Conservation (phyloP, 2,797 vertebrate species). For the Eremophila alpestris region DNA sequence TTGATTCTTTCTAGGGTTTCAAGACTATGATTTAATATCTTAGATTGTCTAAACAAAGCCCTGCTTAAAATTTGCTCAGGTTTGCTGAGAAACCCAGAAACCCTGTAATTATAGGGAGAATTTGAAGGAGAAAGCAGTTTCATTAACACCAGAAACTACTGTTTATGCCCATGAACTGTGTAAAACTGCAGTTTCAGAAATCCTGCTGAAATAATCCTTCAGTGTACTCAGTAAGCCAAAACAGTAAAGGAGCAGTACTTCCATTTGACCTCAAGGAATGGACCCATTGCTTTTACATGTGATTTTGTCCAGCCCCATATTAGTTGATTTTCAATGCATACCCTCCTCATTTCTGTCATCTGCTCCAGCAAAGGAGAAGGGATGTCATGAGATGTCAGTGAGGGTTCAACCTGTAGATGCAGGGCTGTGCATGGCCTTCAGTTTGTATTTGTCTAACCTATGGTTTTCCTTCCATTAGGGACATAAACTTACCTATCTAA, state of each 20-base stretch:
- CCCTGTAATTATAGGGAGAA: slow-evolving; percentile 52
- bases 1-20: slow-evolving; percentile 39
- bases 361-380: background rate
- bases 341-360: background rate
- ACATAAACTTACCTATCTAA: background rate
- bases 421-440: background rate
- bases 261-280: background rate
- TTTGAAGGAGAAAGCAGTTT: slow-evolving; percentile 47
- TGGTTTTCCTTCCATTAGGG: background rate
- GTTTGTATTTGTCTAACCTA: background rate
- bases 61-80: slow-evolving; percentile 57
- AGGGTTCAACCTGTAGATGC: background rate
- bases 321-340: background rate
- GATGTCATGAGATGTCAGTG: background rate
- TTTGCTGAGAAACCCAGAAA: slow-evolving; percentile 49
- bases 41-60: slow-evolving; percentile 57
- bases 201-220: slow-evolving; percentile 35
- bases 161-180: slow-evolving; percentile 41
- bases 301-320: background rate
- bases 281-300: background rate
- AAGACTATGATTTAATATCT: slow-evolving; percentile 60
- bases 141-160: slow-evolving; percentile 53
- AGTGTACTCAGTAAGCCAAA: background rate
- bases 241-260: background rate
- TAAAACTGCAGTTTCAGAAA: slow-evolving; percentile 48